Conservation (phyloP, 1,140 invertebrate genomes). For the Luehdorfia chinensis region DNA sequence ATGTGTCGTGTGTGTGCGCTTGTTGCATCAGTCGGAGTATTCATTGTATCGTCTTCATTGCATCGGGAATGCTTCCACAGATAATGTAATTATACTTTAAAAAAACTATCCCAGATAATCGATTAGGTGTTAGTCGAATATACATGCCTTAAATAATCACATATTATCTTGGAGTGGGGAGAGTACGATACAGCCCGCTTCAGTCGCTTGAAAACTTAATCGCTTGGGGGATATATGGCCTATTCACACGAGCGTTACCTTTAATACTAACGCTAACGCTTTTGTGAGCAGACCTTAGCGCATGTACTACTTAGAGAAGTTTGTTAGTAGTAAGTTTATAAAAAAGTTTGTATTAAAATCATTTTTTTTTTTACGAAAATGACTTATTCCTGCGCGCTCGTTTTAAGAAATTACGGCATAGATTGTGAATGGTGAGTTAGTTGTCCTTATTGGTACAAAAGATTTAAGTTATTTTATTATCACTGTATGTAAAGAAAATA, state of each 20-base stretch:
- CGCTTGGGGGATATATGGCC: slow-evolving; percentile 39
- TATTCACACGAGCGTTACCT: slow-evolving; percentile 9
- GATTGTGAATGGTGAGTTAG: slow-evolving; percentile 52
- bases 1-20: slow-evolving; percentile 62
- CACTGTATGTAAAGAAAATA: slow-evolving; percentile 47
- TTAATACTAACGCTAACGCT: slow-evolving; percentile 1
- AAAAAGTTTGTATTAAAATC: slow-evolving; percentile 66
- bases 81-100: slow-evolving; percentile 47
- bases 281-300: slow-evolving; percentile 23
- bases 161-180: slow-evolving; percentile 27
- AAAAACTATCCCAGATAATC: slow-evolving; percentile 47
- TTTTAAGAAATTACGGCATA: slow-evolving; percentile 33
- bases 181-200: slow-evolving; percentile 38
- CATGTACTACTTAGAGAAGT: slow-evolving; percentile 52
- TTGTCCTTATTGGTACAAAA: slow-evolving; percentile 68
- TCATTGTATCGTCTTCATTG: slow-evolving; percentile 45
- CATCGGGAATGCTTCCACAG: slow-evolving; percentile 51
- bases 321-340: slow-evolving; percentile 73
- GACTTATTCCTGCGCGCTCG: slow-evolving; percentile 68
- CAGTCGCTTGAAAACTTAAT: slow-evolving; percentile 44
- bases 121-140: slow-evolving; percentile 53
- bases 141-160: slow-evolving; percentile 58
- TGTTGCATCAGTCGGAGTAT: slow-evolving; percentile 57
- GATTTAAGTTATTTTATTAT: slow-evolving; percentile 54
- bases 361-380: slow-evolving; percentile 57